phyloP scores from a whole-genome alignment of 1,140 invertebrate genomes.

The Ostrea edulis region DNA sequence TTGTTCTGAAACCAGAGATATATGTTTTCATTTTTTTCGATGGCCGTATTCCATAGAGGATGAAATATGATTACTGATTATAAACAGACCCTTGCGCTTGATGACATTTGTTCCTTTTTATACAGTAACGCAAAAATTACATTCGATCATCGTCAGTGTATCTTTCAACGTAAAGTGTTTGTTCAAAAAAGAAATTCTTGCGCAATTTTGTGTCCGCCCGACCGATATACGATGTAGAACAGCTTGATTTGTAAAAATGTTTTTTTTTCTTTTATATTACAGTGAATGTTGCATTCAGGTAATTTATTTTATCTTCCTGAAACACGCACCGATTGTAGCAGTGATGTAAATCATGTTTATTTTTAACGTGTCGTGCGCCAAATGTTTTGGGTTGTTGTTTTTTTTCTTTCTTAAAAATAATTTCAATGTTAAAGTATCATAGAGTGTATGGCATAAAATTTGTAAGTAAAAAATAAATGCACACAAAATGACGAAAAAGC shows the following conservation, averaged over 20 bases:
- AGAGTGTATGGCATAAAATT: too few relatives aligned
- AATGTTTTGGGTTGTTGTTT: background rate
- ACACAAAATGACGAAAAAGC: too few relatives aligned
- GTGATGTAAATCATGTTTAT: slow-evolving; percentile 21
- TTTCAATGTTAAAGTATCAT: too few relatives aligned
- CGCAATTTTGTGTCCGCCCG: slow-evolving; percentile 32
- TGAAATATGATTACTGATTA: background rate
- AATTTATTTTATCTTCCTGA: slow-evolving; percentile 8
- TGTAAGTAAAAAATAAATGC: too few relatives aligned
- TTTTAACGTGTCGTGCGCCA: background rate
- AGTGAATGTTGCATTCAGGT: slow-evolving; percentile 25
- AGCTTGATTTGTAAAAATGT: slow-evolving; percentile 19
- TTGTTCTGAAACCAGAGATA: slow-evolving; percentile 13
- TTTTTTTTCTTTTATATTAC: slow-evolving; percentile 17
- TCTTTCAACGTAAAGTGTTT: slow-evolving; percentile 13
- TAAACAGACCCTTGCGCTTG: slow-evolving; percentile 24
- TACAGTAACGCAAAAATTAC: background rate
- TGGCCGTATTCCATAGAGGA: background rate
- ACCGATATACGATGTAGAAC: slow-evolving; percentile 34
- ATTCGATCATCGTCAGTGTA: background rate
- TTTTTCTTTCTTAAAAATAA: too few relatives aligned
- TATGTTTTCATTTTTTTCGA: background rate
- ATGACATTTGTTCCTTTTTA: slow-evolving; percentile 36
- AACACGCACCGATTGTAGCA: background rate
- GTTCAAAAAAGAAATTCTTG: slow-evolving; percentile 8